These are phyloP conservation scores for Ciconia nigra DNA, from an alignment of 2,797 vertebrate species.

Conservation along the genomic window DNA sequence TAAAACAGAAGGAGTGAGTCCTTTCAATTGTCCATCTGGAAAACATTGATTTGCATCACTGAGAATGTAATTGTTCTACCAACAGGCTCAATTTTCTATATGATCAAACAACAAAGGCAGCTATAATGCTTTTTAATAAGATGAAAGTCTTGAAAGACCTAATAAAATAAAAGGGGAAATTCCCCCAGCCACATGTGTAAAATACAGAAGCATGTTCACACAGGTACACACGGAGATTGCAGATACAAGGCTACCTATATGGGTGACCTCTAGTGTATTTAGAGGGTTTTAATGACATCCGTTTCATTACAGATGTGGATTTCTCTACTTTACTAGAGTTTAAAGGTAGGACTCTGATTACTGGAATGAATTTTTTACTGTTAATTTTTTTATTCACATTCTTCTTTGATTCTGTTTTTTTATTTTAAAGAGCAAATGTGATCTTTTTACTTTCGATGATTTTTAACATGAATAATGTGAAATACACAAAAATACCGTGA, in stretches of 20 bases:
- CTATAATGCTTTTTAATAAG: not conserved
- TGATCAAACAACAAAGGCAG: not conserved
- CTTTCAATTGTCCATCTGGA: not conserved
- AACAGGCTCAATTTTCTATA: not conserved
- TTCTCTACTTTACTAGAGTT: not conserved
- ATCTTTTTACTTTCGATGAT: not conserved
- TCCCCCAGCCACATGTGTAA: not conserved
- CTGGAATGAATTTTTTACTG: not conserved
- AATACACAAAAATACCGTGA: not conserved
- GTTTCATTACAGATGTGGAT: not conserved
- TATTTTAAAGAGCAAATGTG: not conserved
- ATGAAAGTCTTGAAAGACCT: not conserved
- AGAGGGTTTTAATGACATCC: not conserved
- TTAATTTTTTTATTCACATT: not conserved
- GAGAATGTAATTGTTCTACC: not conserved
- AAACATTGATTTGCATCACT: not conserved
- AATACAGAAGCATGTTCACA: not conserved
- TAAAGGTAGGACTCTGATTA: not conserved
- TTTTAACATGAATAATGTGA: not conserved
- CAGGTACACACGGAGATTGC: not conserved
- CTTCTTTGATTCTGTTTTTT: not conserved
- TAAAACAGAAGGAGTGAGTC: not conserved
- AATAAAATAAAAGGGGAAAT: not conserved
- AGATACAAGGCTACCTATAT: not conserved
- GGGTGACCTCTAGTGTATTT: not conserved